Conservation (phyloP, 2,113 vertebrate species). For the Asarcornis scutulata region DNA sequence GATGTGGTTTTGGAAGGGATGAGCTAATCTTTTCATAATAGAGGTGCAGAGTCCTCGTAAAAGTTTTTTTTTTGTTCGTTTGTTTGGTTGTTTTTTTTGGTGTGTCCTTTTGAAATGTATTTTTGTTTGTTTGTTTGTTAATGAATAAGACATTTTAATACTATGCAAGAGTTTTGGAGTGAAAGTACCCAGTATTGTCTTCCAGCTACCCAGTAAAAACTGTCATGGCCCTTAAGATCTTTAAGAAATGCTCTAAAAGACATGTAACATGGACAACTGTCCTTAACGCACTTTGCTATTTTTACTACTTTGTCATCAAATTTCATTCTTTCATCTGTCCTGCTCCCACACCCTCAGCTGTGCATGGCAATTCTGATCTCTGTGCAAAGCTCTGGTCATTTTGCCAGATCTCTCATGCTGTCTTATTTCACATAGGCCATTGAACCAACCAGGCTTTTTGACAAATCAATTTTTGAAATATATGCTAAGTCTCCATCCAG, state of each 20-base stretch:
- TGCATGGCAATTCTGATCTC: background rate
- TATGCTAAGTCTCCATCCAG: background rate
- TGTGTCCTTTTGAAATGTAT: background rate
- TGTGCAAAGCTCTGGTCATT: background rate
- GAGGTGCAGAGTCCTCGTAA: background rate
- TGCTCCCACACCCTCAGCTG: background rate
- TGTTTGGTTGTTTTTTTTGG: too few relatives aligned
- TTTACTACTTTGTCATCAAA: background rate
- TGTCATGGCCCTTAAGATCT: background rate
- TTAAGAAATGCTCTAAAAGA: background rate
- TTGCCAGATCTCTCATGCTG: background rate
- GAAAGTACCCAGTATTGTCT: background rate
- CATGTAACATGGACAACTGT: background rate
- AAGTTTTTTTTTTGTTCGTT: background rate
- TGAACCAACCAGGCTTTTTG: background rate
- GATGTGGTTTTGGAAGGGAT: background rate
- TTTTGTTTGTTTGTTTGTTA: background rate
- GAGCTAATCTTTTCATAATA: background rate
- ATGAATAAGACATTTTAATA: background rate
- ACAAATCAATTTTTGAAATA: background rate
- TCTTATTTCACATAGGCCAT: background rate
- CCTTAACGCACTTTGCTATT: background rate
- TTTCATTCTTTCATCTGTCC: background rate
- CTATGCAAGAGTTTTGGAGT: background rate
- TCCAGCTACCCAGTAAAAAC: background rate